phyloP scores from a whole-genome alignment of 1,140 invertebrate species.

The Heterodera schachtii region DNA sequence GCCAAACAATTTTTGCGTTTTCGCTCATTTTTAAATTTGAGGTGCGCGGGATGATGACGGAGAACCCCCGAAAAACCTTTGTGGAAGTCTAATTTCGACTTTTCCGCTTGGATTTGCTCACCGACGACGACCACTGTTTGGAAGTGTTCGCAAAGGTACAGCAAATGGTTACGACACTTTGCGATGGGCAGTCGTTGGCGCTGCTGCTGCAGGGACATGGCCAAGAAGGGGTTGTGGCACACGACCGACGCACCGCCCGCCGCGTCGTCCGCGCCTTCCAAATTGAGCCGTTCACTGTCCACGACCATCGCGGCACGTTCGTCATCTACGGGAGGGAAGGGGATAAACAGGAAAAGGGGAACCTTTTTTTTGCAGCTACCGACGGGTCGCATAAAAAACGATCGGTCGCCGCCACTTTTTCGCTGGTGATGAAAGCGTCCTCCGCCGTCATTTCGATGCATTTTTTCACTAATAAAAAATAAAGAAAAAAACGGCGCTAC shows the following conservation, averaged over 20 bases:
- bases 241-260: slow-evolving; percentile 35
- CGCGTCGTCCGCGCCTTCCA: slow-evolving; percentile 19
- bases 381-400: slow-evolving; percentile 22
- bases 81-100: too few species aligned
- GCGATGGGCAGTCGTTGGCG: slow-evolving; percentile 58
- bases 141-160: slow-evolving; percentile 60
- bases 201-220: slow-evolving; percentile 64
- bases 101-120: slow-evolving; percentile 72
- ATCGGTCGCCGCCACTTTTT: slow-evolving; percentile 1
- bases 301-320: slow-evolving; percentile 25
- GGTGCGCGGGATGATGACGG: too few species aligned
- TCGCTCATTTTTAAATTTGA: too few species aligned
- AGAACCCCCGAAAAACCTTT: too few species aligned
- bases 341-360: too few species aligned
- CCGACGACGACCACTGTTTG: slow-evolving; percentile 74
- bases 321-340: slow-evolving; percentile 17
- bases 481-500: too few species aligned
- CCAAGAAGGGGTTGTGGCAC: slow-evolving; percentile 58
- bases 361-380: not conserved
- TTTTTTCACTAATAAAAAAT: not conserved
- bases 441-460: slow-evolving; percentile 4
- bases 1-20: too few species aligned
- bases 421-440: not conserved
- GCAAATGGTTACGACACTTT: slow-evolving; percentile 60
- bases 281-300: slow-evolving; percentile 21